Conservation (phyloP, 2,888 invertebrate genomes). For the Drosophila sordidapex region DNA sequence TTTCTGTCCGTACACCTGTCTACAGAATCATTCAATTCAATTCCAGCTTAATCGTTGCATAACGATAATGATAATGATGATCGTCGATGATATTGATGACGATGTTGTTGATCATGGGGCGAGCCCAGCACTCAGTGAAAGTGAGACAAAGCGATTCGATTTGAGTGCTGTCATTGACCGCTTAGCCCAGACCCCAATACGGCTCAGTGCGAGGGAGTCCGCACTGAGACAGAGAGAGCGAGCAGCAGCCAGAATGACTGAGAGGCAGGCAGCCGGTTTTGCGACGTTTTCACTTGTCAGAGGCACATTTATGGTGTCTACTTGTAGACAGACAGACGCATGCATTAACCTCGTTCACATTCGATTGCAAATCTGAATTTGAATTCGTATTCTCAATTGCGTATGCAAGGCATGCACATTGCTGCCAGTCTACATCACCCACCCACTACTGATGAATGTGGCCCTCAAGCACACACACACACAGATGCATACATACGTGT, state of each 20-base stretch:
- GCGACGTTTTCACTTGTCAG: constrained; percentile 56
- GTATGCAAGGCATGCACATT: constrained; percentile 45
- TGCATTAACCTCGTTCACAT: constrained; percentile 73
- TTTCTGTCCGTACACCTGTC: constrained; percentile 47
- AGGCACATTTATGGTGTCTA: constrained; percentile 4
- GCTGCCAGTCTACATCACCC: constrained; percentile 2
- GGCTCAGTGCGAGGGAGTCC: constrained; percentile 2
- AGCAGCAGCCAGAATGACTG: constrained; percentile 28
- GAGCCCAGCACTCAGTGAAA: constrained; percentile 38
- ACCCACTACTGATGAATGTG: constrained; percentile 36
- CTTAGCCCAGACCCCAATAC: constrained; percentile 36
- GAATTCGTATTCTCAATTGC: constrained; percentile 49
- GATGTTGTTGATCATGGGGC: background rate
- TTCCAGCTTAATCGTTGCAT: background rate
- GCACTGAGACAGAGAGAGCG: background rate
- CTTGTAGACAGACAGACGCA: constrained; percentile 35
- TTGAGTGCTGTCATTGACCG: constrained; percentile 41
- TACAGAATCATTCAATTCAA: background rate
- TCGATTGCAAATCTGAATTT: constrained; percentile 60
- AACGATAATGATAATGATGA: background rate
- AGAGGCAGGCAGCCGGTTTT: constrained; percentile 42
- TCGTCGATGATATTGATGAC: constrained; percentile 3
- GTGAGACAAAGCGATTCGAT: constrained; percentile 35
- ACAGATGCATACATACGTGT: background rate
- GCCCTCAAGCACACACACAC: constrained; percentile 24